Evolutionary conservation across 1,140 invertebrate genomes (phyloP).

Genomic region (Leucophenga varia): DNA sequence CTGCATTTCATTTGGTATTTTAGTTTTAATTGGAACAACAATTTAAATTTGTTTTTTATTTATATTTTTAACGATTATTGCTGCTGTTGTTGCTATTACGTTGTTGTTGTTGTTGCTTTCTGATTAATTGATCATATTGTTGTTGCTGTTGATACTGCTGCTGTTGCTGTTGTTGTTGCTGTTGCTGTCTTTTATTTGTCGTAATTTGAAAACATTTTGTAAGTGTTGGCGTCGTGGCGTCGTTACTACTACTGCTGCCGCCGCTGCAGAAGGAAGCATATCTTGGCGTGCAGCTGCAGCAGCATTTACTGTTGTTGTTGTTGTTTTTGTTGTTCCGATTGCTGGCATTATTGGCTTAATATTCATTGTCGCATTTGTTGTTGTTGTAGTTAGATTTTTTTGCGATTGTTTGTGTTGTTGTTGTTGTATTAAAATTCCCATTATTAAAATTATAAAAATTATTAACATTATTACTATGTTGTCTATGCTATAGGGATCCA

Average conservation of each 20-base stretch:
- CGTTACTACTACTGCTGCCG: too few species aligned
- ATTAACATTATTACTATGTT: constrained; percentile 13
- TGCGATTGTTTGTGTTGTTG: constrained; percentile 21
- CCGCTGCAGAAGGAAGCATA: too few species aligned
- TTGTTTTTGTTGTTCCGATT: constrained; percentile 8
- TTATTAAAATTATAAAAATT: constrained; percentile 22
- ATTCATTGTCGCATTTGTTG: constrained; percentile 13
- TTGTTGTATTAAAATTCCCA: constrained; percentile 47
- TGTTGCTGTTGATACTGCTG: too few species aligned
- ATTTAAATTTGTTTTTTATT: too few species aligned
- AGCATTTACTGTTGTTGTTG: constrained; percentile 13
- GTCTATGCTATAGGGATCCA: constrained; percentile 72
- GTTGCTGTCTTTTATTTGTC: background rate
- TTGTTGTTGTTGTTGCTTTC: too few species aligned
- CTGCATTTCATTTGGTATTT: too few species aligned
- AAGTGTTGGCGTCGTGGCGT: constrained; percentile 3
- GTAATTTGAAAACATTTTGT: constrained; percentile 14
- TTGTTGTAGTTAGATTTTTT: constrained; percentile 27
- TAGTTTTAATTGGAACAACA: too few species aligned
- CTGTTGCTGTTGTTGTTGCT: too few species aligned
- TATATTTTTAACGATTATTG: background rate
- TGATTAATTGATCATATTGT: constrained; percentile 1
- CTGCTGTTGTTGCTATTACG: constrained; percentile 6
- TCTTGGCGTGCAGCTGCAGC: too few species aligned
- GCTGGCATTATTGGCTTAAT: background rate